phyloP scores from a whole-genome alignment of 1,140 invertebrate genomes.

The Ladona fulva region DNA sequence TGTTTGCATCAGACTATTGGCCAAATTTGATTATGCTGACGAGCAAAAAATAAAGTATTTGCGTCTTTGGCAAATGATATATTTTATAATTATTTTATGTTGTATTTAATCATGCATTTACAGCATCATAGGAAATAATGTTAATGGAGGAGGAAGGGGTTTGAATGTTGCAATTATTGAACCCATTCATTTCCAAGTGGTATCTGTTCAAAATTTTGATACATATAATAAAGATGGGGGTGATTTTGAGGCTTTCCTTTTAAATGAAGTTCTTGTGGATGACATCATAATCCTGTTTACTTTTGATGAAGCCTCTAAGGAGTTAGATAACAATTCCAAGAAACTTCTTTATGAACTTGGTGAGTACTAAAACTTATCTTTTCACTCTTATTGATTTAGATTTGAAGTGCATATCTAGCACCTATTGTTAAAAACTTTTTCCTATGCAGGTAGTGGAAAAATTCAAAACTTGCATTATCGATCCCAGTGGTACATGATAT shows the following conservation, averaged over 20 bases:
- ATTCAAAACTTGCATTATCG: slow-evolving; percentile 47
- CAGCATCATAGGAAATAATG: slow-evolving; percentile 19
- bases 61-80: too few relatives aligned
- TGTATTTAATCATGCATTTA: neutral
- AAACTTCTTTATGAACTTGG: slow-evolving; percentile 27
- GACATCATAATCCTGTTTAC: slow-evolving; percentile 30
- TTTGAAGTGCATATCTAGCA: neutral
- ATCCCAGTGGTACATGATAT: slow-evolving; percentile 48
- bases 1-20: too few relatives aligned
- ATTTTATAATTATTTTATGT: too few relatives aligned
- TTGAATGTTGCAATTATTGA: slow-evolving; percentile 29
- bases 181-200: slow-evolving; percentile 22
- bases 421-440: neutral
- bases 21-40: too few relatives aligned
- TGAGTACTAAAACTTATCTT: slow-evolving; percentile 15
- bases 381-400: neutral
- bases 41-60: too few relatives aligned
- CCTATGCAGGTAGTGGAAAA: slow-evolving; percentile 37
- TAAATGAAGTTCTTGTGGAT: slow-evolving; percentile 20
- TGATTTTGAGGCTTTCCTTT: slow-evolving; percentile 26
- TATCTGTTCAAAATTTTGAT: slow-evolving; percentile 28
- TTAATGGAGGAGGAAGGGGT: slow-evolving; percentile 27
- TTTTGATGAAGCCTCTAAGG: slow-evolving; percentile 30
- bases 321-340: slow-evolving; percentile 27
- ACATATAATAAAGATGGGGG: slow-evolving; percentile 28